These are phyloP conservation scores for Sylvia atricapilla DNA, from an alignment of 2,113 vertebrate species.

Conservation along the genomic window DNA sequence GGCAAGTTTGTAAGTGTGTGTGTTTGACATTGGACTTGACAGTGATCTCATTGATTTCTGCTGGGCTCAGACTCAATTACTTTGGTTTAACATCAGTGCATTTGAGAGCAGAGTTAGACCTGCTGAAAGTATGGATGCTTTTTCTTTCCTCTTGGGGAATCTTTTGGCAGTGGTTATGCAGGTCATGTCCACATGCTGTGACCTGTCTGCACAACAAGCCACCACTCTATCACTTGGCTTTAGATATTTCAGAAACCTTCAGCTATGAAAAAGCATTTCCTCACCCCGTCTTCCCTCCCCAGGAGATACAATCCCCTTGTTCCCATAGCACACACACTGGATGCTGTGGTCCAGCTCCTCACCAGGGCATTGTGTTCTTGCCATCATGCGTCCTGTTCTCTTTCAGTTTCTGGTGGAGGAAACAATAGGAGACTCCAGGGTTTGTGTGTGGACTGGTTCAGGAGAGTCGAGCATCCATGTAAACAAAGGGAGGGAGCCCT, in stretches of 20 bases:
- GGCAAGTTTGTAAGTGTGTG: not conserved
- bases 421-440: not conserved
- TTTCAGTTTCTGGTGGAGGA: not conserved
- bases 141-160: not conserved
- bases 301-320: not conserved
- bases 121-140: not conserved
- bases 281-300: not conserved
- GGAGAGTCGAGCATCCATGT: not conserved
- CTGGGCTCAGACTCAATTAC: not conserved
- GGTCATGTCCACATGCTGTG: not conserved
- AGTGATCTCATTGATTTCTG: constrained; percentile 14
- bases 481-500: not conserved
- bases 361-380: not conserved
- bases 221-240: not conserved
- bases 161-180: not conserved
- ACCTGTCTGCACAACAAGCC: not conserved
- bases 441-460: accelerated
- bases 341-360: not conserved
- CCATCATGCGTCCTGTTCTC: not conserved
- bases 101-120: not conserved
- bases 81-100: not conserved
- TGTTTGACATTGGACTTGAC: constrained; percentile 1
- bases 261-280: not conserved
- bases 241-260: not conserved
- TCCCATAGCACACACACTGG: not conserved